A percentile compares a stretch with the other conserved stretches of the same genome.
phyloP scores from a whole-genome alignment of 2,113 vertebrate species.

The Spilogale gracilis region DNA sequence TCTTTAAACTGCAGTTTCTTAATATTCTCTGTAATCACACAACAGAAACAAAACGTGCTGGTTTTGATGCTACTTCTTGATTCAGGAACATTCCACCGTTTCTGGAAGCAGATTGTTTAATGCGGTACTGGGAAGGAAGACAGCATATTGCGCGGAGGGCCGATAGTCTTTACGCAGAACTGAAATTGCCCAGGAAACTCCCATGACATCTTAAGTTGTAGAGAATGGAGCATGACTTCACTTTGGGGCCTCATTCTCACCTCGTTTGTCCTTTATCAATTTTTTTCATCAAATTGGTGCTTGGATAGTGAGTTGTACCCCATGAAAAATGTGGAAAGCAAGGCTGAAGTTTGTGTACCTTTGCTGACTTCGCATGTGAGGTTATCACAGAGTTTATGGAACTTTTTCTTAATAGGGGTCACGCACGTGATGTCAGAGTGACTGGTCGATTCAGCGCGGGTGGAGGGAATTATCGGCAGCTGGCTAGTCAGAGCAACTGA shows the following conservation, averaged over 20 bases:
- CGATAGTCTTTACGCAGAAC: neutral
- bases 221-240: neutral
- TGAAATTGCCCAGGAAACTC: neutral
- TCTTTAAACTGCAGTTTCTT: slow-evolving; percentile 32
- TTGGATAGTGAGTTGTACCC: neutral
- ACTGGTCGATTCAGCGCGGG: rapidly evolving
- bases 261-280: neutral
- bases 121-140: neutral
- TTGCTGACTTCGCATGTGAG: neutral
- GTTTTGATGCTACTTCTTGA: neutral
- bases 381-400: neutral
- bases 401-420: neutral
- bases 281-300: neutral
- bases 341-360: neutral
- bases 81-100: neutral
- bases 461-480: neutral
- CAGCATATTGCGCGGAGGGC: neutral
- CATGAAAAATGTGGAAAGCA: neutral
- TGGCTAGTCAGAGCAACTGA: neutral
- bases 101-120: neutral
- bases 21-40: neutral
- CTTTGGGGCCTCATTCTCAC: neutral
- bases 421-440: neutral
- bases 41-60: neutral
- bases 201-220: rapidly evolving